Conservation (phyloP, 2,113 vertebrate genomes). For the Rattus rattus region DNA sequence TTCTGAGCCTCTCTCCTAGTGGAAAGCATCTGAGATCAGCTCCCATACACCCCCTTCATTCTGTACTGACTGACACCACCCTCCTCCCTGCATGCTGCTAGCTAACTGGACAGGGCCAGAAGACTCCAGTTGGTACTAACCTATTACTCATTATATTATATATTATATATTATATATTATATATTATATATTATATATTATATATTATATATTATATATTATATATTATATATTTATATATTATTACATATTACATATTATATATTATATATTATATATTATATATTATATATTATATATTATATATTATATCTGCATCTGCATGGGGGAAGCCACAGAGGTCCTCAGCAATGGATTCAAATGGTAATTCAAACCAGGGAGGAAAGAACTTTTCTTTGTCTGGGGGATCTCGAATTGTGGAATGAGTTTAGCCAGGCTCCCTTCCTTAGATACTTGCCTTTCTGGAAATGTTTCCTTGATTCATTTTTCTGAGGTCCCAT, state of each 20-base stretch:
- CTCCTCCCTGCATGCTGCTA: rapidly evolving
- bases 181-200: no score
- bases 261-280: no score
- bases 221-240: no score
- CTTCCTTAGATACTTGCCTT: neutral
- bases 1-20: neutral
- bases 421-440: neutral
- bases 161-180: no score
- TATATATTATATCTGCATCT: no score
- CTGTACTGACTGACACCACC: neutral
- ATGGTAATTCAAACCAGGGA: neutral
- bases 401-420: neutral
- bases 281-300: no score
- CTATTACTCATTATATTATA: neutral
- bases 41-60: neutral
- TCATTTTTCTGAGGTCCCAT: constrained; percentile 11
- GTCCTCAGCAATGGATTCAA: neutral
- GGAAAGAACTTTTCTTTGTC: neutral
- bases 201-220: no score
- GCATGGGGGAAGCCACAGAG: neutral
- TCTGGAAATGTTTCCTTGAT: constrained; percentile 16
- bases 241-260: no score
- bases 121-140: neutral
- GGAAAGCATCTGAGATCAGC: neutral
- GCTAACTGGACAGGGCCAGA: neutral